Evolutionary conservation across 2,888 invertebrate species (phyloP), one percentile per base, ranked within the genome.

Genomic region (Malthinus flaveolus): DNA sequence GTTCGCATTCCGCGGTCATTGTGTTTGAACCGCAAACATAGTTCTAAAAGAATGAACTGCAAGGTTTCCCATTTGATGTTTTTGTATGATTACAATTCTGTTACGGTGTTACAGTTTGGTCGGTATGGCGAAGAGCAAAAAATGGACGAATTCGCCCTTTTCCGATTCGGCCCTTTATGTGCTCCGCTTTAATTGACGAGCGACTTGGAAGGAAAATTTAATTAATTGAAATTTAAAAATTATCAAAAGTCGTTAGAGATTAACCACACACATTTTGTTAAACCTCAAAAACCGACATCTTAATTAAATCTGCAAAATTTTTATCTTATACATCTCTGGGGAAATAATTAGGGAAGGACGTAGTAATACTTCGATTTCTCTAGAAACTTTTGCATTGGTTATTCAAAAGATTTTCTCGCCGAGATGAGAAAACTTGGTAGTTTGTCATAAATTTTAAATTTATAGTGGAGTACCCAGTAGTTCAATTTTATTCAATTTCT

Each of bases 1-100:
- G 54, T 54, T 54, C 54, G 54, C 54, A 54, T 54, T 54, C 54
- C 39, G 54, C 54, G 54, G 54, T 54, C 54, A 54, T 54, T 54
- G 54, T 54, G 39, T 54, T 54, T 54, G 34, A 33, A 48, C 35
- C 32, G 32, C 49, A 36, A 32, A 32, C 46, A 46, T 42, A 42
- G 39, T 42, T 42, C 39, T 15, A 42, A 23, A 23, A 5, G 5
- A 42, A 42, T 15, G 39, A 42, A 15, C 39, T 42, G 15, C 23
- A 42, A 42, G 23, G 39, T 42, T 42, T 42, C 39, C 39, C 39
- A 42, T 42, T 42, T 42, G 39, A 42, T 42, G 39, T 42, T 42
- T 42, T 42, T 42, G 39, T 42, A 23, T 23, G 39, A 42, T 42
- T 42, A 23, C 23, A 42, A 42, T 42, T 42, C 39, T 15, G 39